Base-by-base conservation (phyloP, 2,113 vertebrate species). In the Numenius arquata region DNA sequence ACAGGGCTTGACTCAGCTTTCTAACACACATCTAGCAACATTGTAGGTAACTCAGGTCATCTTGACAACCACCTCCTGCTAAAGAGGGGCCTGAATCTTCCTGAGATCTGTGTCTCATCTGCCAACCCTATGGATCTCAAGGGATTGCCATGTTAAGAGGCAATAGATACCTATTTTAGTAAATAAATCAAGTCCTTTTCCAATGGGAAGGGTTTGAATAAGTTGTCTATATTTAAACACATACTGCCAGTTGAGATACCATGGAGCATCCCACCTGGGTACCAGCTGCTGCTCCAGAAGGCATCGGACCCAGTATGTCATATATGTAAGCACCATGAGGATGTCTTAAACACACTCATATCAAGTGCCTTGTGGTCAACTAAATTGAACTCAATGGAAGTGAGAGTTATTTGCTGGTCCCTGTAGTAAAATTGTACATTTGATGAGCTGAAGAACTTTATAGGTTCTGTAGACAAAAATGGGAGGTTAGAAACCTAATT, bases 61-160 rank as follows among this genome's bases (percentile, higher is more conserved):
- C 59, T 14, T 77, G 56, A 63, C 23, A n/a, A 18, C 47, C 21
- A 30, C 1, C 19, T 93, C 15, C 47, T 86, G 22, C 40, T 63
- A 19, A 59, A 63, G 6, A 40, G 15, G 15, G 11, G 3, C 5
- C 32, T 81, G 52, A 74, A 18, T 19, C 68, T 70, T 84, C 76
- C 12, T 17, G 14, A 80, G 22, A 9, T 15, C 53, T 41, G 5
- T 27, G 65, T 48, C 45, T 30, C 32, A 22, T 34, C 36, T 90
- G 10, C 19, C 50, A 89, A 29, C 32, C 41, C 32, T 22, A 3
- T 12, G 23, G 29, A 55, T 20, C 27, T 62, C 29, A 32, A 77
- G 22, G 17, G 6, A 4, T 12, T 83, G 17, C 3, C 0, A 2
- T 23, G 13, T 41, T 48, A 85, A 53, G 7, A 43, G 12, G 2